Evolutionary conservation across 2,888 invertebrate species (phyloP), one percentile per base, ranked within the genome.

Genomic region (Antitype chi): DNA sequence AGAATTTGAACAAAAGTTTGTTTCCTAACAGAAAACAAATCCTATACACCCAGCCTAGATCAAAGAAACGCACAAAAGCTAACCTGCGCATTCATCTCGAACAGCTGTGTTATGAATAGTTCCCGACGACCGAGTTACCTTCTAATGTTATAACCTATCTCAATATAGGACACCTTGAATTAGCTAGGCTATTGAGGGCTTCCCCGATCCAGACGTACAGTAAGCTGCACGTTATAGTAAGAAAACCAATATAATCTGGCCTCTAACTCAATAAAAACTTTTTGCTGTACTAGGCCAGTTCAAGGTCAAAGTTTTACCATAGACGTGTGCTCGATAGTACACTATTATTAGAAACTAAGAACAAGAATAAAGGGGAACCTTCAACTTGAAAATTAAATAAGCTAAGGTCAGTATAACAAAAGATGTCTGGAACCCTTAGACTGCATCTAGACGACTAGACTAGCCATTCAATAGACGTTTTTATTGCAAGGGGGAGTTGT

Each of bases 371-470:
- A 82, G 78, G 93, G 87, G 90, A 93, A 95, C 96, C 96, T 96
- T 96, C 95, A 96, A 96, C 96, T 96, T 96, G 95, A 95, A 93
- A 93, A 76, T 76, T 90, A 91, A 94, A 93, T 94, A 94, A 93
- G 93, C 92, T 95, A 96, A 96, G 96, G 96, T 96, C 95, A 93
- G 76, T 80, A 74, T 38, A 77, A 94, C 91, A 95, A 94, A 93
- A 88, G 78, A 85, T 88, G 90, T 86, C 86, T 89, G 91, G 87
- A 87, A 84, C 88, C 90, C 88, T 91, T 91, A 91, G 92, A 90
- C 90, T 93, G 93, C 94, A 95, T 93, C 95, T 95, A 96, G 95
- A 95, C 92, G 91, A 90, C 94, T 94, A 95, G 94, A 91, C 93
- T 89, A 93, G 85, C 84, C 78, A 89, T 90, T 93, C 82, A 92